Evolutionary conservation across 2,113 vertebrate species (phyloP), one percentile per base, ranked within the genome.

Genomic region (Cinclus mexicanus): DNA sequence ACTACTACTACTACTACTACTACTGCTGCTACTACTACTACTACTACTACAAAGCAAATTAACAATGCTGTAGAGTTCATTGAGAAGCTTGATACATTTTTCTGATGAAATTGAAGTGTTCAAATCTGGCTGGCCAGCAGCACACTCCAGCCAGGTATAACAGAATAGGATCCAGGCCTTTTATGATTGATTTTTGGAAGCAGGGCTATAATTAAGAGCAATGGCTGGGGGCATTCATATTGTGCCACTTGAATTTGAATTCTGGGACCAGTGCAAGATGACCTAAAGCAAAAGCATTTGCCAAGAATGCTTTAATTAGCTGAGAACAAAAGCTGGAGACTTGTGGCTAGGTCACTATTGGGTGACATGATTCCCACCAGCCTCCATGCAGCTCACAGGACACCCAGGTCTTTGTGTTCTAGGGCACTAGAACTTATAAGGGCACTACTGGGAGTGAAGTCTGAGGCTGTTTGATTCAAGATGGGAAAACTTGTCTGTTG

Each of bases 181-280:
- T 82, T 33, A 7, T 56, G 33, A 67, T 24, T 15, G 5, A n/a
- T 57, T 67, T 90, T 60, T 35, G 14, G 37, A 92, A 93, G 11
- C 28, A 80, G 16, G 29, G 10, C 9, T 19, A 49, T 90, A 76
- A 97, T 96, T 97, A 96, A 94, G 52, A 94, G 63, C 47, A 93
- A 89, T 31, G 56, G 61, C 61, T 74, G 21, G 18, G 53, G 79
- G 11, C 72, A 94, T 95, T 96, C 61, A 33, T 93, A 64, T 83
- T 97, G 79, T 67, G 39, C 79, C 64, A 80, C 84, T 96, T 96
- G 94, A 97, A 94, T 61, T 93, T 83, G 83, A 96, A 90, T 97
- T 95, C 79, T 93, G 96, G 86, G 83, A 92, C 17, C 25, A 52
- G 55, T 25, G 76, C 55, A 97, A 96, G 90, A 94, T 79, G 75